phyloP scores from a whole-genome alignment of 2,888 invertebrate species.

The Lasius fuliginosus region DNA sequence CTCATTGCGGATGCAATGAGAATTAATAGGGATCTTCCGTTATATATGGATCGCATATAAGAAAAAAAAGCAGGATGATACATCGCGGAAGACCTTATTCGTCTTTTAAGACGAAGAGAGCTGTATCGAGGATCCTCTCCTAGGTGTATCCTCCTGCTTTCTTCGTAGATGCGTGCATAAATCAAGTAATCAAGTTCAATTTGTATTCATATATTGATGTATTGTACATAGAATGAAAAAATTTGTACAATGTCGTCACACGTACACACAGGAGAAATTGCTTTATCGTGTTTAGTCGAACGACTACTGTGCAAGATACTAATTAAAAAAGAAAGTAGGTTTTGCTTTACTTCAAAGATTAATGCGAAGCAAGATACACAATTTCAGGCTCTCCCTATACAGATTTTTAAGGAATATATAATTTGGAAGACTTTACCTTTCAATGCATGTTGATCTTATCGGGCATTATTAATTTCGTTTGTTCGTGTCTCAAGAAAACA shows the following conservation, averaged over 20 bases:
- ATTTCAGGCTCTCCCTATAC: background rate
- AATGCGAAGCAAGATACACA: background rate
- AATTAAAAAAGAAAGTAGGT: background rate
- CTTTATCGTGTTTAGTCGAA: background rate
- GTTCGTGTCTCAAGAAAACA: background rate
- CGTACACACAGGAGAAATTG: background rate
- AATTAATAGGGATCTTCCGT: conserved; percentile 11
- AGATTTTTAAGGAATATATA: background rate
- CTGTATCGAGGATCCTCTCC: conserved; percentile 33
- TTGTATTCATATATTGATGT: background rate
- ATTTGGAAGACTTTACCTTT: background rate
- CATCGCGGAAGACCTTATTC: conserved; percentile 24
- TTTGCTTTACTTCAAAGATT: background rate
- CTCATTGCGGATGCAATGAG: conserved; percentile 13
- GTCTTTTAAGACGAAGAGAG: conserved; percentile 6
- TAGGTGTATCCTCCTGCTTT: conserved; percentile 7
- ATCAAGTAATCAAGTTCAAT: background rate
- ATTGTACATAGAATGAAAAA: background rate
- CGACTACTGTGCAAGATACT: background rate
- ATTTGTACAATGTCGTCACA: background rate
- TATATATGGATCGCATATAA: background rate
- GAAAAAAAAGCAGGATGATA: conserved; percentile 15
- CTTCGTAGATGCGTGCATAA: background rate
- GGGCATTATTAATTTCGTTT: conserved; percentile 1
- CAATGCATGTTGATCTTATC: background rate